phyloP scores from a whole-genome alignment of 2,113 vertebrate genomes.

The Megaleporinus macrocephalus region DNA sequence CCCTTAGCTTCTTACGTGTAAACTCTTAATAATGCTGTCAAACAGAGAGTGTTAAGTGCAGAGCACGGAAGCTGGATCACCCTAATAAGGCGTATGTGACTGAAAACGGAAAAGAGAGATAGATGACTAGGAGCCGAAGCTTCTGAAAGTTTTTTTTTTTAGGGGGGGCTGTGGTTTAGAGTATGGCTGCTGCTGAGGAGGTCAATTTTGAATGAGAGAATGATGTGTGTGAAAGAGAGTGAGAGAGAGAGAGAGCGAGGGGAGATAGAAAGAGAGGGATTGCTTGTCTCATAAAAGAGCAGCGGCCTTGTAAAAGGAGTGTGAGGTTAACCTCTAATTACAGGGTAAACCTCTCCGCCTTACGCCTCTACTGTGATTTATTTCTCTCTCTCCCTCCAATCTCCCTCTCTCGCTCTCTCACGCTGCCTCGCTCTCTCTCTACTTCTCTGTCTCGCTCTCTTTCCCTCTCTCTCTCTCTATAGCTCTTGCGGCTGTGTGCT shows the following conservation, averaged over 20 bases:
- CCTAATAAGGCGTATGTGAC: too few relatives aligned
- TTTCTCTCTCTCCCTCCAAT: neutral
- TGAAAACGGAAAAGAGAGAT: too few relatives aligned
- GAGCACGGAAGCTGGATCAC: too few relatives aligned
- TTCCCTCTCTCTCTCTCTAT: neutral
- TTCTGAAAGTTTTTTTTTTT: constrained; percentile 5
- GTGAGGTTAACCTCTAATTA: constrained; percentile 71
- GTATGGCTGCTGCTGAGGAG: constrained; percentile 1
- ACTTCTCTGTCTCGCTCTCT: neutral
- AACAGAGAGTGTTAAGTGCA: too few relatives aligned
- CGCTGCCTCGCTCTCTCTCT: neutral
- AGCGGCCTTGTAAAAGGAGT: constrained; percentile 53
- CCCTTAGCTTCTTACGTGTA: too few relatives aligned
- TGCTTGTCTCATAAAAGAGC: constrained; percentile 48
- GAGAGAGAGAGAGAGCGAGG: neutral
- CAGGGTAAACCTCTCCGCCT: constrained; percentile 48
- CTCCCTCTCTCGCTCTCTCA: constrained; percentile 7
- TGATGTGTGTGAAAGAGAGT: neutral
- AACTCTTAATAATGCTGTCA: too few relatives aligned
- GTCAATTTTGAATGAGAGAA: neutral
- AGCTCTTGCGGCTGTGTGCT: constrained; percentile 24
- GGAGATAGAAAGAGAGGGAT: constrained; percentile 38
- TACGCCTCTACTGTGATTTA: constrained; percentile 40
- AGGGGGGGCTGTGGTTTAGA: constrained; percentile 40
- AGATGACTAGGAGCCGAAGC: too few relatives aligned